Base-by-base conservation (phyloP, 1,140 invertebrate species). In the Eueides isabella region DNA sequence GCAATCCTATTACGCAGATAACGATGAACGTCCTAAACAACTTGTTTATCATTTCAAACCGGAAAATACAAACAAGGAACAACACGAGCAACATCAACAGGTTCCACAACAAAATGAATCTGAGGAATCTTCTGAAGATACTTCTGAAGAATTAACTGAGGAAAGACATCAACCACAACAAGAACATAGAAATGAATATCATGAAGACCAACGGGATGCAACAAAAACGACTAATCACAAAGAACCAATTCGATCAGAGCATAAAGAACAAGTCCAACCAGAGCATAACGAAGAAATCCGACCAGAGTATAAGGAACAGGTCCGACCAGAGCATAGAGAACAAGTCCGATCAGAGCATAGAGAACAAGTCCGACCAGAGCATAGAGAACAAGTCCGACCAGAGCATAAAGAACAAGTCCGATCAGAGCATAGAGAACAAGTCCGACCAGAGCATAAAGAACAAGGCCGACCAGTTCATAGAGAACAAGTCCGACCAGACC, bases 11-110 rank as follows among this genome's bases (percentile, higher is more conserved):
- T 83, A 88, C 66, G 72, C 81, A 33, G 79, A 77, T 31, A 80
- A 83, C 16, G 74, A 76, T 29, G 74, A 84, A 38, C 77, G 67
- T 61, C 85, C 89, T 23, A 83, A 84, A 75, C 88, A 89, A 11
- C 76, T 90, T 29, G 73, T 89, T 31, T 90, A 89, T 69, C 80
- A 79, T 11, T 84, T 88, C 55, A 83, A 85, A 48, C 74, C 85
- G n/a, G 82, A 84, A 31, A 80, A 89, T 72, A 35, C 29, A 19
- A 31, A 23, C 23, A 77, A 83, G 48, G 74, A 71, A 30, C 44
- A 72, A 11, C 78, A 81, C 76, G 74, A 82, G 28, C 73, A 80
- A 66, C 62, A 77, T 30, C 62, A 78, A 35, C 64, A 48, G 55
- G n/a, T 55, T 69, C 28, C 74, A 12, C 66, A 79, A 16, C 69